These are phyloP conservation scores for Phyllotis vaccarum DNA, from an alignment of 2,797 vertebrate species.

Conservation along the genomic window DNA sequence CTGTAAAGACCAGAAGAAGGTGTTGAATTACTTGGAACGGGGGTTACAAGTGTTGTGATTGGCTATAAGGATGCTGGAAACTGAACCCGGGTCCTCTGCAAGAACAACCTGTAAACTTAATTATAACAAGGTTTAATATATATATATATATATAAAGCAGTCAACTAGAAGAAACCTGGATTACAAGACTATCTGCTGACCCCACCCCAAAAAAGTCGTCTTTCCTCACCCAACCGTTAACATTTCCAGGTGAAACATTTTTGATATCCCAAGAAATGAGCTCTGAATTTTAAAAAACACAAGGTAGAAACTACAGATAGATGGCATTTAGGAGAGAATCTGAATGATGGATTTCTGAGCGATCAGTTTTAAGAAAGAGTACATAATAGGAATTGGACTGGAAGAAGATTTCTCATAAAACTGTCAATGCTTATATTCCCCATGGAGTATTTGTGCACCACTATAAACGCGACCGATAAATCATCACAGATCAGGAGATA, in stretches of 20 bases:
- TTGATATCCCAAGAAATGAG: not conserved
- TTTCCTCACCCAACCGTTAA: not conserved
- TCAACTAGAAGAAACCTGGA: not conserved
- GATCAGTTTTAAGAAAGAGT: conserved; percentile 24
- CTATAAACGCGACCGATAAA: not conserved
- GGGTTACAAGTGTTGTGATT: not conserved
- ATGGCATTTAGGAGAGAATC: not conserved
- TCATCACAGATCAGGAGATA: not conserved
- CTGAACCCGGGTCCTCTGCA: not conserved
- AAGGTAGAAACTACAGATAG: not conserved
- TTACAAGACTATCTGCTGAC: not conserved
- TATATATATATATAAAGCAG: not conserved
- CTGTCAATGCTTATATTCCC: not conserved
- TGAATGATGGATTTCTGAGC: not conserved
- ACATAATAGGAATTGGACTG: not conserved
- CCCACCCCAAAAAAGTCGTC: too few relatives aligned
- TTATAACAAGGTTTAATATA: not conserved
- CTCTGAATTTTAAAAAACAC: not conserved
- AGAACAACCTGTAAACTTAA: not conserved
- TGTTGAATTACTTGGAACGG: not conserved
- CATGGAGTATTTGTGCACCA: not conserved
- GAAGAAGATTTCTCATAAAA: conserved; percentile 29
- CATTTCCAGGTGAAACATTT: not conserved
- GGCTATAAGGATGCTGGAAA: not conserved
- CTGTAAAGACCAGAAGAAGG: not conserved